phyloP scores from a whole-genome alignment of 1,140 invertebrate genomes.

The Alviniconcha marisindica region DNA sequence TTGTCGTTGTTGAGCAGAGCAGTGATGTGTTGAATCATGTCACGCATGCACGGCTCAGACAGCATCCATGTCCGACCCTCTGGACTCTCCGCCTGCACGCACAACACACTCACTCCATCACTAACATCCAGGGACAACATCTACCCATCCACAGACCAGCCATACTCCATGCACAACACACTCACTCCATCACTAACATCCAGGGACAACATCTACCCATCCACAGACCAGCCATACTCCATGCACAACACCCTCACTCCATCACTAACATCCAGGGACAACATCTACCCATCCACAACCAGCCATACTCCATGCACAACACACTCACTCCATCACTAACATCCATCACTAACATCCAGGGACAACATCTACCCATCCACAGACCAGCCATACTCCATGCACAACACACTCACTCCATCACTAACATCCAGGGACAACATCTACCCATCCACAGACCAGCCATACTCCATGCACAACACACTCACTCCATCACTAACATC shows the following conservation, averaged over 20 bases:
- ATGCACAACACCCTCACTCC: too few species aligned
- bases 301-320: too few species aligned
- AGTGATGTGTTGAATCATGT: slow-evolving; percentile 69
- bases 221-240: not conserved
- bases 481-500: too few species aligned
- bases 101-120: not conserved
- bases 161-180: slow-evolving; percentile 51
- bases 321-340: too few species aligned
- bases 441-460: too few species aligned
- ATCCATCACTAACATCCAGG: not conserved
- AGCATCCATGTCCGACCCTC: slow-evolving; percentile 73
- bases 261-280: not conserved
- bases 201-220: not conserved
- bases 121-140: not conserved
- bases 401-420: too few species aligned
- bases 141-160: not conserved
- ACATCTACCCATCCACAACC: too few species aligned
- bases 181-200: too few species aligned
- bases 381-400: too few species aligned
- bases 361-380: too few species aligned
- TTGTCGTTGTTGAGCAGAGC: slow-evolving; percentile 68
- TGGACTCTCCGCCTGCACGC: slow-evolving; percentile 69
- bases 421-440: too few species aligned
- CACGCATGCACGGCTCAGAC: slow-evolving; percentile 62
- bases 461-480: too few species aligned